Evolutionary conservation across 2,113 vertebrate genomes (phyloP).

Genomic region (Zapus hudsonius): DNA sequence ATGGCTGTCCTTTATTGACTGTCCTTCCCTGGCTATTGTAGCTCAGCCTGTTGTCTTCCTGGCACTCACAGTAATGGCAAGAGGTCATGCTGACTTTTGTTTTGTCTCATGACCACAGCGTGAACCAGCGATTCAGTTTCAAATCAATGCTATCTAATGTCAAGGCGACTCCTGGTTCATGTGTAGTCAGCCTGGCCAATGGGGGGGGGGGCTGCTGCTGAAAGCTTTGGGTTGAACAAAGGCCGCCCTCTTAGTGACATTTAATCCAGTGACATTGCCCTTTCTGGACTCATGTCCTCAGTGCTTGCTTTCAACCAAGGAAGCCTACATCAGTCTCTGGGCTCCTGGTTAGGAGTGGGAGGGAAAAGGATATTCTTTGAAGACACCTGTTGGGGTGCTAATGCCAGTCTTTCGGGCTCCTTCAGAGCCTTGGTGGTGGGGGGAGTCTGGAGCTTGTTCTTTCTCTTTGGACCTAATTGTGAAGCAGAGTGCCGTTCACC

Average conservation of each 20-base stretch:
- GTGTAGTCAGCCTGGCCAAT: accelerated
- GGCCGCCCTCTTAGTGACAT: no score
- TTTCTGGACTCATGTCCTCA: neutral
- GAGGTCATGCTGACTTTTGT: accelerated
- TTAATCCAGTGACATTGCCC: neutral
- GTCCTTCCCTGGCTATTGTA: accelerated
- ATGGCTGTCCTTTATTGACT: neutral
- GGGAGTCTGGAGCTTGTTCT: neutral
- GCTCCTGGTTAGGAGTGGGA: neutral
- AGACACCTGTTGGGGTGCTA: neutral
- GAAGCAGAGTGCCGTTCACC: no score
- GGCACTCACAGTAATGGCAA: neutral
- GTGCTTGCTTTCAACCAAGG: neutral
- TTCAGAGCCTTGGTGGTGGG: neutral
- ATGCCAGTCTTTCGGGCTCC: neutral
- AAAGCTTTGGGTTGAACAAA: neutral
- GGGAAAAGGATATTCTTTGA: neutral
- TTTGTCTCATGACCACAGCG: neutral
- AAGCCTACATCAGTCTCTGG: neutral
- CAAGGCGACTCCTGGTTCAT: neutral
- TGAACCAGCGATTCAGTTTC: neutral
- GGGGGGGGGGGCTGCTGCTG: no score
- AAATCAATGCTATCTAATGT: neutral
- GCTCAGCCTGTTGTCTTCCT: neutral
- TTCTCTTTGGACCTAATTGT: neutral